phyloP scores from a whole-genome alignment of 1,140 invertebrate species.

The Aphelenchoides besseyi region DNA sequence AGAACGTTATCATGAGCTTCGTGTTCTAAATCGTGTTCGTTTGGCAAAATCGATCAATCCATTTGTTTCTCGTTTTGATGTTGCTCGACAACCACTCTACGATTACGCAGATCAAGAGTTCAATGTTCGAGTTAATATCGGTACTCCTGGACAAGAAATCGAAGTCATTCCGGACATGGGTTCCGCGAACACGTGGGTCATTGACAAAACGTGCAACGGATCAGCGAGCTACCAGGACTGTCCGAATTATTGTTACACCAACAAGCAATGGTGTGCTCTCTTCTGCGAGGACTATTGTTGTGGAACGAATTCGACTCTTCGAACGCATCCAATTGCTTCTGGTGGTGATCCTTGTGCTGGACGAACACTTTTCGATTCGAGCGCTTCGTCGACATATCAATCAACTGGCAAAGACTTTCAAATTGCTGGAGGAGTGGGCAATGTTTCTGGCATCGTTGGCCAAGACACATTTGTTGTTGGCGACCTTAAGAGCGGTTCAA shows the following conservation, averaged over 20 bases:
- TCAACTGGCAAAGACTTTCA: neutral
- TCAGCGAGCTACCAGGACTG: neutral
- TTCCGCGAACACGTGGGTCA: neutral
- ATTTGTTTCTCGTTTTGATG: too few relatives aligned
- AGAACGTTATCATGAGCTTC: too few relatives aligned
- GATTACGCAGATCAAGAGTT: slow-evolving; percentile 36
- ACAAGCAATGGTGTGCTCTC: too few relatives aligned
- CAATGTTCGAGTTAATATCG: slow-evolving; percentile 23
- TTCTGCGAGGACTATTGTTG: too few relatives aligned
- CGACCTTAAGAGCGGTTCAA: too few relatives aligned
- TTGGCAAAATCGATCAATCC: too few relatives aligned
- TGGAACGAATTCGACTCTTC: too few relatives aligned
- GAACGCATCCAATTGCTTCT: too few relatives aligned
- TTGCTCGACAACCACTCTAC: slow-evolving; percentile 1
- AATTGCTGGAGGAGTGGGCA: neutral
- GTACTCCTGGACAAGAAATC: slow-evolving; percentile 26
- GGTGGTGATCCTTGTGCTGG: neutral
- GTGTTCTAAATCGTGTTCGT: too few relatives aligned
- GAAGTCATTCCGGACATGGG: neutral
- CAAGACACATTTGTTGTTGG: slow-evolving; percentile 22
- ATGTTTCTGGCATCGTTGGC: neutral
- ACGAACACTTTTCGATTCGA: neutral
- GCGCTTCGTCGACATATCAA: neutral
- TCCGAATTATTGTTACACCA: neutral
- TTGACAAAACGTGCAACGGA: neutral